Evolutionary conservation across 53 echinoderm and acorn worm species (phyloP), one percentile per base, ranked within the genome.

Genomic region (Astropecten irregularis): DNA sequence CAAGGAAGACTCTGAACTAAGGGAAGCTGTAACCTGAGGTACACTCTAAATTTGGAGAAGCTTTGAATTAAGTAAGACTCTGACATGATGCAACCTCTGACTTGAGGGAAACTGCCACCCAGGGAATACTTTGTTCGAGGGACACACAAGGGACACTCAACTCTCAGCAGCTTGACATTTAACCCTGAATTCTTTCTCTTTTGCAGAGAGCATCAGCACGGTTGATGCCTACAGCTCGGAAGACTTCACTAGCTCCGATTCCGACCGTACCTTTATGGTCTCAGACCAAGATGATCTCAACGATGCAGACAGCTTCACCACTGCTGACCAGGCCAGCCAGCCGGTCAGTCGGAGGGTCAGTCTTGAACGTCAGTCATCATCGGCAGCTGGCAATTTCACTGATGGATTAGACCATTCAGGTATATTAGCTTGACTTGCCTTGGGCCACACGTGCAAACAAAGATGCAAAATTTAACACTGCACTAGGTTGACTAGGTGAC

Each of bases 301-400:
- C n/a, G 68, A 59, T 40, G 79, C 90, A 18, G 71, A 82, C 30
- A 86, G 86, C 74, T 90, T 73, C 81, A 38, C 49, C 23, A 90
- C 86, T 42, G 82, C 82, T 9, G 58, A 66, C 19, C 65, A 81
- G 29, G 53, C 56, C 34, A 90, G 82, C 40, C 79, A 22, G 36
- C 77, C 64, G 4, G 20, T 23, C 49, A 90, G 90, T 23, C 77
- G 63, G 27, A 3, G 29, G 51, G 68, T 15, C 56, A 71, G 84
- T 40, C 19, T 31, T 2, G 44, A 61, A 16, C 56, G 33, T 1
- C 49, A 20, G 52, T 42, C n/a, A n/a, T n/a, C n/a, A n/a, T n/a
- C n/a, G 60, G 25, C 31, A 4, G 19, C 28, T 21, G 6, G 28
- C 60, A 5, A 19, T 16, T 6, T 59, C 5, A 5, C 10, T 28